Evolutionary conservation across 1,140 invertebrate species (phyloP), one percentile per base, ranked within the genome.

Genomic region (Neodiprion fabricii): DNA sequence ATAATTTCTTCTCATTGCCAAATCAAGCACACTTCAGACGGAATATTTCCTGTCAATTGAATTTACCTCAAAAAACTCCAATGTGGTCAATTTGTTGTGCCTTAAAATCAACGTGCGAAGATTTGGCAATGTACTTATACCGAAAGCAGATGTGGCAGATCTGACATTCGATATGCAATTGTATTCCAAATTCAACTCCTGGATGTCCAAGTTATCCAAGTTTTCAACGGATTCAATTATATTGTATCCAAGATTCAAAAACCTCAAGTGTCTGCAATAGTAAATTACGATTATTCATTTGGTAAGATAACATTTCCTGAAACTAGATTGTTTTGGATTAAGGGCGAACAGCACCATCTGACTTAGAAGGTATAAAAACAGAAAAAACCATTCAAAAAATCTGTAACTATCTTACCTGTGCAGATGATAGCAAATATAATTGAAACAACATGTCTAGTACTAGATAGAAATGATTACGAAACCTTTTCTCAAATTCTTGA

Each of bases 221-320:
- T 85, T 84, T 73, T 79, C 78, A 1, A 84, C 79, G 23, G 61
- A 73, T 72, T 84, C 78, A 7, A 85, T 84, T 14, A 80, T 70
- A 65, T 85, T 85, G 17, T 82, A 81, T 0, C 82, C 82, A 12
- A 85, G 73, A 76, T 85, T 80, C 47, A 85, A 74, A 9, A 80
- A 81, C 17, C 76, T 78, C 17, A 85, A 75, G 67, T 85, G 74
- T 71, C 84, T 85, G 67, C 68, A 73, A 72, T 40, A 5, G 28
- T 40, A 40, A 2, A 40, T 40, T 40, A 40, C 28, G 28, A 40
- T 40, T 40, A 40, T 40, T 40, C 1, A 40, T 40, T 40, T 40
- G 28, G 28, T 40, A 40, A 40, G 28, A 40, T 40, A 40, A 40
- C 28, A 40, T 40, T 40, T 40, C 28, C 28, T 40, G 28, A 40